Evolutionary conservation across 1,140 invertebrate genomes (phyloP).

Genomic region (Papilio machaon): DNA sequence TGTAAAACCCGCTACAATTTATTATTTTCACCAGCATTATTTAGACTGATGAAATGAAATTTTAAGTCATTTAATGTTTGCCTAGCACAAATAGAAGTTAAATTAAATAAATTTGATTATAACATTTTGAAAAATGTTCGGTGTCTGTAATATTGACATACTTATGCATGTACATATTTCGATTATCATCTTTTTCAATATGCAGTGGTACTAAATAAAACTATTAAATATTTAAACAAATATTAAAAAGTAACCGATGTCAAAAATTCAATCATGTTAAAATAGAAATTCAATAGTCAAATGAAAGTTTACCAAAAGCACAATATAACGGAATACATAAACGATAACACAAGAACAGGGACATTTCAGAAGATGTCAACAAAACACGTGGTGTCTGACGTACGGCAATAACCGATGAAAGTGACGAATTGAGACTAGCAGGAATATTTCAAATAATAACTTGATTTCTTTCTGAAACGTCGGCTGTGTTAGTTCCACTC

Average conservation of each 20-base stretch:
- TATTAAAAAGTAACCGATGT: not conserved
- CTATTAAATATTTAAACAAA: not conserved
- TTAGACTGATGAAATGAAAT: not conserved
- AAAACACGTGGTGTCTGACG: slow-evolving; percentile 42
- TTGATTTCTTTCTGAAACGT: slow-evolving; percentile 26
- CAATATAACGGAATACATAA: not conserved
- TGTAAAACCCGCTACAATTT: not conserved
- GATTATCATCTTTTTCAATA: not conserved
- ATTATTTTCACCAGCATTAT: not conserved
- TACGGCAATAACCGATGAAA: slow-evolving; percentile 38
- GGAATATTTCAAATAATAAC: slow-evolving; percentile 37
- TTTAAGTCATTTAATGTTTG: not conserved
- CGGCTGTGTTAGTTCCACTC: slow-evolving; percentile 36
- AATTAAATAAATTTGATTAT: slow-evolving; percentile 13
- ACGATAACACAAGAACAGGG: not conserved
- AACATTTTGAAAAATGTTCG: not conserved
- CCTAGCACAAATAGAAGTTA: not conserved
- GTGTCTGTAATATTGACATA: not conserved
- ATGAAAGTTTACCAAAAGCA: not conserved
- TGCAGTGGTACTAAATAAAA: not conserved
- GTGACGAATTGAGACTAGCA: slow-evolving; percentile 32
- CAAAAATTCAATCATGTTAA: not conserved
- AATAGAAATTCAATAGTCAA: not conserved
- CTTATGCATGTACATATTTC: not conserved
- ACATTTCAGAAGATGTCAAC: slow-evolving; percentile 35